These are phyloP conservation scores for Dicyrtomina minuta DNA, from an alignment of 2,888 invertebrate species.

Conservation along the genomic window DNA sequence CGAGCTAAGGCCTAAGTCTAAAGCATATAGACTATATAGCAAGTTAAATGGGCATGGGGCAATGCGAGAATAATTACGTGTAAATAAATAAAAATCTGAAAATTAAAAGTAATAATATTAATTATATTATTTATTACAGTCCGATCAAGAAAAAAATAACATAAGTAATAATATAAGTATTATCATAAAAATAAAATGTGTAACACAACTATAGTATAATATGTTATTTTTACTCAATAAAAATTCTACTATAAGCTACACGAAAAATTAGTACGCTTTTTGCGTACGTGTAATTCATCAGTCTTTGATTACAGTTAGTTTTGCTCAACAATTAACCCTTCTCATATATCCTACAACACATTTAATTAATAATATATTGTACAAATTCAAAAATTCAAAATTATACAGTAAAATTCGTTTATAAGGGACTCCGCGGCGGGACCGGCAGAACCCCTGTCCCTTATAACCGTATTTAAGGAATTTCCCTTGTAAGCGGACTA, in stretches of 20 bases:
- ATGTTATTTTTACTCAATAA: not conserved
- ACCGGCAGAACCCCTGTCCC: too few relatives aligned
- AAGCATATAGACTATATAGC: too few relatives aligned
- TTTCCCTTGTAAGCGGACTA: too few relatives aligned
- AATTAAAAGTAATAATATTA: not conserved
- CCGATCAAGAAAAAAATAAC: too few relatives aligned
- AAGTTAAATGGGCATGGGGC: too few relatives aligned
- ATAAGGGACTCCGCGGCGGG: too few relatives aligned
- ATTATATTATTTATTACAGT: not conserved
- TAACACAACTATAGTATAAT: too few relatives aligned
- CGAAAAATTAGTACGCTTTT: not conserved
- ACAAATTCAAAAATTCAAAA: too few relatives aligned
- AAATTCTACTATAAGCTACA: not conserved
- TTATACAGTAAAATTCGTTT: too few relatives aligned
- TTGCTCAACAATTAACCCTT: not conserved
- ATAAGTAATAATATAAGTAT: not conserved
- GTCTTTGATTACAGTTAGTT: not conserved
- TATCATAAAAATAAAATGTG: not conserved
- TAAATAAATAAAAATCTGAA: not conserved
- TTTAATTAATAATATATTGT: too few relatives aligned
- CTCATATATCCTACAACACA: too few relatives aligned
- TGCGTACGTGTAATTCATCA: not conserved
- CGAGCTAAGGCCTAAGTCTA: conserved; percentile 63
- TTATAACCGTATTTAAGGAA: too few relatives aligned
- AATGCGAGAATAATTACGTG: not conserved